Base-by-base conservation (phyloP, 35 echinoderm and acorn worm genomes). In the Heliocidaris erythrogramma region DNA sequence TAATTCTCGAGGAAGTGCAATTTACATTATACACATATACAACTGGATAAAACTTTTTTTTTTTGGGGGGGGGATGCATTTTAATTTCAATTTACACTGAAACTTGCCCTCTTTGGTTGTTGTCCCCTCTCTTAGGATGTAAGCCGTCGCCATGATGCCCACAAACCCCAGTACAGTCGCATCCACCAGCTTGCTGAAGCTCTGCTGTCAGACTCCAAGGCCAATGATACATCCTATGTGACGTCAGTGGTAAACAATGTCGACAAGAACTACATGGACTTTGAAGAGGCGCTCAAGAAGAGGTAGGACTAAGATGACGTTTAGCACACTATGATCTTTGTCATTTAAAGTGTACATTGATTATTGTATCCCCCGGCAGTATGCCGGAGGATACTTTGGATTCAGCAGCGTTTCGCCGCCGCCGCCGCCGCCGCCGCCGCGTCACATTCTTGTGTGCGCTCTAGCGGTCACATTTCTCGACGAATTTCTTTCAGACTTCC, bases 101-200 rank as follows among this genome's bases (percentile, higher is more conserved):
- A 93, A 49, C 49, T 94, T 49, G 7, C 86, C 69, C 27, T 48
- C 30, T 48, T 32, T 94, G 9, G 85, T 2, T 7, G 17, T 78
- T 24, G 7, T n/a, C 21, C 17, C 32, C 11, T 86, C 32, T 9
- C 90, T 6, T 48, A 97, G 97, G 97, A 97, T 32, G 95, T 97
- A 85, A 49, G 78, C 32, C 95, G 94, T 30, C 86, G 95, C n/a
- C 87, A 95, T 92, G 96, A 96, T 52, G 61, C 35, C 49, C 96
- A 96, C 86, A 94, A 95, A 17, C 48, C 97, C 5, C 95, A 97
- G 86, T 95, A 96, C 88, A 95, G 96, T 60, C 93, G 95, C n/a
- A 99, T 99, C 91, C 97, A 99, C 53, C 93, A 97, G 65, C 94
- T 99, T 13, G 98, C 97, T 0, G 93, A 99, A 5, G 94, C 97